Base-by-base conservation (phyloP, 2,888 invertebrate species). In the Chrysomela aeneicollis region DNA sequence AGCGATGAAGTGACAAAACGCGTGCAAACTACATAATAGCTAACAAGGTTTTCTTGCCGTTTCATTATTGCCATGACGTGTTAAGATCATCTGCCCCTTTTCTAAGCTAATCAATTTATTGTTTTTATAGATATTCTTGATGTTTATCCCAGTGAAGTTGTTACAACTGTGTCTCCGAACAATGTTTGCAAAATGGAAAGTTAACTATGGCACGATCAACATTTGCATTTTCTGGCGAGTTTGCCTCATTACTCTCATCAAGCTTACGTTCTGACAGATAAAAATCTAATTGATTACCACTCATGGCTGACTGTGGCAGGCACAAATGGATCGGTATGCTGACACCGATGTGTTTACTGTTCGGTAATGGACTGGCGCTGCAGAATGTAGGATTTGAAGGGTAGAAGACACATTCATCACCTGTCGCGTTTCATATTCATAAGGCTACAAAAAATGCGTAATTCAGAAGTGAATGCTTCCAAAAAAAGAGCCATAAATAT, bases 241-340 rank as follows among this genome's bases (percentile, higher is more conserved):
- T 67, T 65, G 65, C 61, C 69, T 63, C 58, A 63, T 59, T 54
- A 50, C 61, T 49, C 67, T 67, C 70, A 73, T 71, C 69, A 59
- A 59, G 58, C 69, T 66, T 69, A 69, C 67, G 64, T 73, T 68
- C 66, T 66, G 73, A 66, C 64, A 72, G 74, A 76, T 74, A 74
- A 74, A 76, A 76, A 74, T 74, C 74, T 71, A 74, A 74, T 73
- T 76, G 73, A 76, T n/a, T 76, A 73, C 69, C 67, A 71, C 66
- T 71, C 68, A 62, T 66, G 63, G 61, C 64, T 42, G 60, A 22
- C 60, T 54, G 63, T 59, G 62, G 58, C 64, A 69, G 64, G 66
- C 62, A 60, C 50, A 64, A 64, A 69, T 64, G 57, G 64, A 57
- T 53, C 52, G 57, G 42, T 57, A 59, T 1, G 37, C n/a, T 42